These are phyloP conservation scores for Morpho achilles DNA, from an alignment of 2,888 invertebrate genomes.

Conservation along the genomic window DNA sequence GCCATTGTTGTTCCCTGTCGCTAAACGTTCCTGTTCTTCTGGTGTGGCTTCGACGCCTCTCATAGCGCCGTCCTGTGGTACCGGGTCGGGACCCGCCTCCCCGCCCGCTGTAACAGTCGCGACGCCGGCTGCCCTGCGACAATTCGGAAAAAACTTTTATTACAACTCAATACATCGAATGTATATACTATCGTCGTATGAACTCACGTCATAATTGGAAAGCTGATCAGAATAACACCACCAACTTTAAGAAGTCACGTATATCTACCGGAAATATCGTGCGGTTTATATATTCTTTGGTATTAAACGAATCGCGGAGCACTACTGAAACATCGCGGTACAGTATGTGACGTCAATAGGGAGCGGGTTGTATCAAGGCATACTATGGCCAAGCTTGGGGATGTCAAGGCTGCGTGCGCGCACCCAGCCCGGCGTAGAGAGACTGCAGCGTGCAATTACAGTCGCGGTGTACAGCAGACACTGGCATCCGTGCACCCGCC, in stretches of 20 bases:
- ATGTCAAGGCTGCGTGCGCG: slow-evolving; percentile 70
- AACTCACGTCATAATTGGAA: slow-evolving; percentile 64
- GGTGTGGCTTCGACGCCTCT: slow-evolving; percentile 73
- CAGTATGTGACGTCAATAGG: slow-evolving; percentile 27
- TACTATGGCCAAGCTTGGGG: slow-evolving; percentile 21
- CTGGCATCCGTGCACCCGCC: slow-evolving; percentile 66
- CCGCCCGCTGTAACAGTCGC: slow-evolving; percentile 55
- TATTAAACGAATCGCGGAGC: not conserved
- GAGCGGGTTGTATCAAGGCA: slow-evolving; percentile 1
- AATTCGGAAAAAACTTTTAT: slow-evolving; percentile 40
- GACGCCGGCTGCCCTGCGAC: slow-evolving; percentile 62
- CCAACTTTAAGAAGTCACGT: slow-evolving; percentile 3
- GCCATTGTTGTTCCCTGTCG: slow-evolving; percentile 84
- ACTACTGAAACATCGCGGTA: slow-evolving; percentile 7
- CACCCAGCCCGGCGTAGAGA: slow-evolving; percentile 64
- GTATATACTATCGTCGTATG: not conserved
- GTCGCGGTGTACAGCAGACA: slow-evolving; percentile 52
- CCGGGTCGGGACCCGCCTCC: slow-evolving; percentile 61
- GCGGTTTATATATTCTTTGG: not conserved
- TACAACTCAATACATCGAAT: not conserved
- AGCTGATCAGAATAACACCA: not conserved
- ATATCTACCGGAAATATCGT: not conserved
- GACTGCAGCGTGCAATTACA: slow-evolving; percentile 68
- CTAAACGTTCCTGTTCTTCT: slow-evolving; percentile 71
- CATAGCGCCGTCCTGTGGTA: slow-evolving; percentile 64